Evolutionary conservation across 2,797 vertebrate species (phyloP), one percentile per base, ranked within the genome.

Genomic region (Halcyon smyrnensis): DNA sequence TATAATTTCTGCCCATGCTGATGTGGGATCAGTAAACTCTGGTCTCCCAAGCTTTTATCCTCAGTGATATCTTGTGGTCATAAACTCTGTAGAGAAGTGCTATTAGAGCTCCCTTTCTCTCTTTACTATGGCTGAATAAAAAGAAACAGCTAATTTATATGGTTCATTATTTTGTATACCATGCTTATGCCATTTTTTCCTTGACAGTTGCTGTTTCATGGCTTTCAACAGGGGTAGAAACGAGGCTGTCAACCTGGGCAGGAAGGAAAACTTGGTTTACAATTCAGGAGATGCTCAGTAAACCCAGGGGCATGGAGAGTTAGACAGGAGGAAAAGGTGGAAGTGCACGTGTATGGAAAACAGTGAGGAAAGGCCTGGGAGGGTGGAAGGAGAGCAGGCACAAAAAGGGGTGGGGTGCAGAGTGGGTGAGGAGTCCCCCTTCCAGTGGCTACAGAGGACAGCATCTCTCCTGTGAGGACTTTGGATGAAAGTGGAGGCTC

Each of bases 161-260:
- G 43, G 21, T n/a, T 87, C 25, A 6, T 83, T 83, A 53, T 39
- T 81, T 63, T 63, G 30, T 57, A 24, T 68, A 25, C 18, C 4
- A 12, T 37, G 43, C 23, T 71, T 34, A 53, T 30, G 34, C 14
- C 43, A 6, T 27, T 73, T 67, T 84, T 34, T 3, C 24, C 32
- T 48, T 1, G 0, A 23, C 0, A 1, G 13, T 24, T 41, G n/a
- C 64, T 65, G 28, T 39, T 64, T 39, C 28, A 2, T 41, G 34
- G 17, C 19, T 63, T 84, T 63, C 59, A 57, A 12, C 6, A 5
- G 45, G 23, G 23, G 11, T 28, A 60, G 57, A 84, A 79, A 87
- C 17, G 24, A 90, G 36, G 28, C 34, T 64, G 45, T 60, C 3
- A 2, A 7, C 51, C 50, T 59, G 23, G 11, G 34, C 21, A 69